These are phyloP conservation scores for Lagocephalus sceleratus DNA, from an alignment of 2,797 vertebrate species.

Conservation along the genomic window DNA sequence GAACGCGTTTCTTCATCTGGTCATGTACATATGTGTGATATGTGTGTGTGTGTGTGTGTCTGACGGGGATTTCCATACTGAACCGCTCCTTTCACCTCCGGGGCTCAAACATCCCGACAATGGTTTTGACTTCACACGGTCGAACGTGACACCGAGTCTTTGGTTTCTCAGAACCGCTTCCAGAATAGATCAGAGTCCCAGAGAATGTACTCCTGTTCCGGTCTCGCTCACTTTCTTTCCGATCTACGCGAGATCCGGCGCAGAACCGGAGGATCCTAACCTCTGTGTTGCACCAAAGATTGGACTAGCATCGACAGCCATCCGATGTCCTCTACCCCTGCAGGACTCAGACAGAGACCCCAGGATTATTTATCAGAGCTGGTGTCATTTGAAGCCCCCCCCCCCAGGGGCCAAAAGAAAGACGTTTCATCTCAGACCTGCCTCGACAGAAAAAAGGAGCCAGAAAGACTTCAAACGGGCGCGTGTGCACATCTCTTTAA, in stretches of 20 bases:
- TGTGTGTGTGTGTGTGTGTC: no score
- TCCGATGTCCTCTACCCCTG: no score
- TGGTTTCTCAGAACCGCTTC: no score
- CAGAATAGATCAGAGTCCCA: constrained; percentile 20
- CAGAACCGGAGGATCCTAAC: no score
- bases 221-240: no score
- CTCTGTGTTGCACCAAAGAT: no score
- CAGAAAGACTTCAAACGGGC: constrained; percentile 78
- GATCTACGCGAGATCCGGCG: no score
- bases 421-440: constrained; percentile 90
- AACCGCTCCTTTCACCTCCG: constrained; percentile 25
- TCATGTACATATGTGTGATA: constrained; percentile 20
- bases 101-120: constrained; percentile 18
- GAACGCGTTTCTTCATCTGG: background rate
- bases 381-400: constrained; percentile 80
- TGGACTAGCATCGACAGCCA: no score
- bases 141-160: constrained; percentile 28
- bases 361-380: constrained; percentile 83
- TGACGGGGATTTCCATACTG: constrained; percentile 51
- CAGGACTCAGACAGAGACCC: constrained; percentile 80
- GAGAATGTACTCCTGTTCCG: no score
- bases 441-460: constrained; percentile 81
- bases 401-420: constrained; percentile 73
- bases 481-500: constrained; percentile 81
- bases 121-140: constrained; percentile 19